A percentile compares a stretch with the other conserved stretches of the same genome.
phyloP scores from a whole-genome alignment of 53 echinoderm and acorn worm genomes.

The Echinarachnius parma region DNA sequence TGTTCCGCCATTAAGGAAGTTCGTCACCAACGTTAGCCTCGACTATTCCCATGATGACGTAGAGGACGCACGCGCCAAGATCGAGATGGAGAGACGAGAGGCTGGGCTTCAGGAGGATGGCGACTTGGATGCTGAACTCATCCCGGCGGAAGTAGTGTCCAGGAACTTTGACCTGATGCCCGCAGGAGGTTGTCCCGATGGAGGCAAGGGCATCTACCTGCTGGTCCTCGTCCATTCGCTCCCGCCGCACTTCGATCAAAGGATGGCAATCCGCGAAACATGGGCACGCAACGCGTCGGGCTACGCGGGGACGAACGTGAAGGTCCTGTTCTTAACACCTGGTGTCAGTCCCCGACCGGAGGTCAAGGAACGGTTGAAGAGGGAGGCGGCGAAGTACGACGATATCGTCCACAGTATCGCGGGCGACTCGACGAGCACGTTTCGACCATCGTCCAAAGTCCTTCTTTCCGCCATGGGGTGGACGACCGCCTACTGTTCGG shows the following conservation, averaged over 20 bases:
- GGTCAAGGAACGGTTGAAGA: constrained; percentile 25
- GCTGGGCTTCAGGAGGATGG: constrained; percentile 6
- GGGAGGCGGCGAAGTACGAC: constrained; percentile 38
- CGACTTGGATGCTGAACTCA: not conserved
- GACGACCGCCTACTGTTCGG: constrained; percentile 62
- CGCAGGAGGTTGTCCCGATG: constrained; percentile 39
- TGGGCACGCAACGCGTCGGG: constrained; percentile 44
- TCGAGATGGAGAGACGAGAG: not conserved
- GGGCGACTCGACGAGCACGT: constrained; percentile 48
- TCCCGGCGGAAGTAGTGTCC: constrained; percentile 10
- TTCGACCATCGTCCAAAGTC: constrained; percentile 55
- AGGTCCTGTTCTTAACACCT: constrained; percentile 55
- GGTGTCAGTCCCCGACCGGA: constrained; percentile 42
- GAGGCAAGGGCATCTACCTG: constrained; percentile 43
- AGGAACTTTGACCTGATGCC: constrained; percentile 57
- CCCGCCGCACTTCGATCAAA: constrained; percentile 53
- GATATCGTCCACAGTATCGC: constrained; percentile 63
- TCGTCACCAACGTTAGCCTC: not conserved
- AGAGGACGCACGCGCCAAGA: constrained; percentile 12
- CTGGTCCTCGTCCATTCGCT: constrained; percentile 61
- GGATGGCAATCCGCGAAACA: constrained; percentile 65
- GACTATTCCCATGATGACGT: constrained; percentile 20
- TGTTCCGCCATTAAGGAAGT: not conserved
- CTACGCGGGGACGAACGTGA: constrained; percentile 43
- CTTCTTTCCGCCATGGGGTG: constrained; percentile 73